phyloP scores from a whole-genome alignment of 1,140 invertebrate species.

The Cydia strobilella region DNA sequence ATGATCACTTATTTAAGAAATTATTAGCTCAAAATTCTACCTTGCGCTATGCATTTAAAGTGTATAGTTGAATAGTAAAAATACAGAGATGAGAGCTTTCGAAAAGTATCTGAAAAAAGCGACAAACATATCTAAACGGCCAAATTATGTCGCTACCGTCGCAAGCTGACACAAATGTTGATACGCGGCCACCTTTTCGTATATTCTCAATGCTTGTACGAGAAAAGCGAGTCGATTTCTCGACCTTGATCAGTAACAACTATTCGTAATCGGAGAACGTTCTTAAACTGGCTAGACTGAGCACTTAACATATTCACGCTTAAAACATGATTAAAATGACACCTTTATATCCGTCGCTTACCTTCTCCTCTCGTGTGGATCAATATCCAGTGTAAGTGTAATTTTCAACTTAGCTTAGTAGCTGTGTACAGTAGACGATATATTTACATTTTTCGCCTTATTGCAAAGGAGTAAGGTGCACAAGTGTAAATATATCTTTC shows the following conservation, averaged over 20 bases:
- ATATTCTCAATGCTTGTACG: neutral
- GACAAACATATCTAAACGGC: neutral
- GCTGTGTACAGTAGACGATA: too few species aligned
- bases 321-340: neutral
- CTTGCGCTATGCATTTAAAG: constrained; percentile 41
- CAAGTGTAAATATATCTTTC: too few species aligned
- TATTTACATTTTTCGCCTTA: too few species aligned
- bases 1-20: neutral
- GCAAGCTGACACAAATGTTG: neutral
- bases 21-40: constrained; percentile 38
- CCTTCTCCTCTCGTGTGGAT: too few species aligned
- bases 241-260: neutral
- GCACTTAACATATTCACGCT: neutral
- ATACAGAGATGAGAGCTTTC: neutral
- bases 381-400: too few species aligned
- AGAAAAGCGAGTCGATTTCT: neutral
- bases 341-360: neutral
- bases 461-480: too few species aligned
- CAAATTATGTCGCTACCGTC: constrained; percentile 13
- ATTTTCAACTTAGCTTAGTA: too few species aligned
- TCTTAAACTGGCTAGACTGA: neutral
- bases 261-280: neutral
- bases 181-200: neutral
- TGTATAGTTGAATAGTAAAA: neutral
- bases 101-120: neutral